Evolutionary conservation across 2,888 invertebrate genomes (phyloP).

Genomic region (Melieria crassipennis): DNA sequence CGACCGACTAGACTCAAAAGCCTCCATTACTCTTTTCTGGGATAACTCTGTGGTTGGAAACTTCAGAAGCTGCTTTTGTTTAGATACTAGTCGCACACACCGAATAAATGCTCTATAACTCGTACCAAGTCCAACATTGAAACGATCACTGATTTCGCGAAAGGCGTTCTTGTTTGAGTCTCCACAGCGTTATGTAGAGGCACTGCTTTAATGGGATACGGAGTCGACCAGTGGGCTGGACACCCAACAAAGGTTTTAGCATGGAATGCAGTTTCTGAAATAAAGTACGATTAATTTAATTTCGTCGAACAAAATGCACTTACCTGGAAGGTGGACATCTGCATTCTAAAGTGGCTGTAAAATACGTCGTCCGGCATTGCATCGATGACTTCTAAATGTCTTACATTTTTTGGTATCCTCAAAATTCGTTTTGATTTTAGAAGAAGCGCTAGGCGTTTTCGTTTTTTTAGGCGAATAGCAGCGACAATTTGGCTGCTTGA

Average conservation of each 20-base stretch:
- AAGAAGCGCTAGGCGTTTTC: slow-evolving; percentile 1
- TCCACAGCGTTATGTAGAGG: slow-evolving; percentile 3
- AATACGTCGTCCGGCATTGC: neutral
- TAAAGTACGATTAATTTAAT: neutral
- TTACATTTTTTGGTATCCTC: slow-evolving; percentile 3
- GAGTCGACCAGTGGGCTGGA: neutral
- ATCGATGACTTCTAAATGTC: neutral
- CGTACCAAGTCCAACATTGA: slow-evolving; percentile 9
- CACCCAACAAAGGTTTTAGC: slow-evolving; percentile 2
- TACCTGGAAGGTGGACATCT: slow-evolving; percentile 7
- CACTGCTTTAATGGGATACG: slow-evolving; percentile 5
- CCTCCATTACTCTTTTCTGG: neutral
- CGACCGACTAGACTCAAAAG: neutral
- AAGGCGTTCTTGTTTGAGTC: neutral
- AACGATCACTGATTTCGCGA: slow-evolving; percentile 1
- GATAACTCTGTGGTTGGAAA: neutral
- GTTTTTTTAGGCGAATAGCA: slow-evolving; percentile 1
- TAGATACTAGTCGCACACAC: neutral
- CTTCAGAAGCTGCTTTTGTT: neutral
- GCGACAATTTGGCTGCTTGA: neutral
- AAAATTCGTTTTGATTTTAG: slow-evolving; percentile 5
- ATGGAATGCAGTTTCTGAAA: slow-evolving; percentile 3
- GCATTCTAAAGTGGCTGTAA: slow-evolving; percentile 5
- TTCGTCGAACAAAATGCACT: neutral
- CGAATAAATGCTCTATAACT: neutral